Evolutionary conservation across 1,140 invertebrate genomes (phyloP), one percentile per base, ranked within the genome.

Genomic region (Panagrolaimus sp.): DNA sequence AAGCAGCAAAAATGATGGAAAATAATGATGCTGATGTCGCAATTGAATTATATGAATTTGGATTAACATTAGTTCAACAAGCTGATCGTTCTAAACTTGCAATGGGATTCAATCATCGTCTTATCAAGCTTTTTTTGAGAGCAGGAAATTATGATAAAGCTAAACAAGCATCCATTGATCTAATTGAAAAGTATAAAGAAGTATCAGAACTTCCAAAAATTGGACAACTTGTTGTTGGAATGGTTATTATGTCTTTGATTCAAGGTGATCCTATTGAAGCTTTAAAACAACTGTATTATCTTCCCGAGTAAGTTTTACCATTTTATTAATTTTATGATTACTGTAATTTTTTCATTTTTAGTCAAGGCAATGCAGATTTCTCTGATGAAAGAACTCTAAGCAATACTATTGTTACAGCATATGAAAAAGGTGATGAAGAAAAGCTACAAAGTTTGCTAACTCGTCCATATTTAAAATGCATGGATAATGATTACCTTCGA

Each of bases 1-100:
- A 94, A 85, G 90, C 90, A 32, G 94, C 90, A 1, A 96, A 95
- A 85, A 86, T 73, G 28, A 32, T 72, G 28, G 71, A 72, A 62
- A 38, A 14, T 17, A 43, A 47, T 15, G 71, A 73, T 45, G 9
- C 47, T 10, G 21, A 45, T 0, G 63, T 68, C 1, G 71, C 71
- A n/a, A 72, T 72, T 14, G 62, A 45, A 63, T 21, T 73, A 8
- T 72, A 72, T 43, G 71, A 71, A 52, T 44, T 70, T 15, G 69
- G 69, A 1, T 7, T 71, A 5, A 26, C 24, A 44, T 15, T 71
- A 2, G 69, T 71, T 26, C 45, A 68, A 24, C 62, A 71, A 44
- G 65, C 69, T 14, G 69, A 71, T 32, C 21, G 65, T 8, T 71
- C 69, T 0, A 71, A 71, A 26, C 8, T 32, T 1, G 69, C 65